These are phyloP conservation scores for Gnatocerus cornutus DNA, from an alignment of 2,888 invertebrate genomes.

Conservation along the genomic window DNA sequence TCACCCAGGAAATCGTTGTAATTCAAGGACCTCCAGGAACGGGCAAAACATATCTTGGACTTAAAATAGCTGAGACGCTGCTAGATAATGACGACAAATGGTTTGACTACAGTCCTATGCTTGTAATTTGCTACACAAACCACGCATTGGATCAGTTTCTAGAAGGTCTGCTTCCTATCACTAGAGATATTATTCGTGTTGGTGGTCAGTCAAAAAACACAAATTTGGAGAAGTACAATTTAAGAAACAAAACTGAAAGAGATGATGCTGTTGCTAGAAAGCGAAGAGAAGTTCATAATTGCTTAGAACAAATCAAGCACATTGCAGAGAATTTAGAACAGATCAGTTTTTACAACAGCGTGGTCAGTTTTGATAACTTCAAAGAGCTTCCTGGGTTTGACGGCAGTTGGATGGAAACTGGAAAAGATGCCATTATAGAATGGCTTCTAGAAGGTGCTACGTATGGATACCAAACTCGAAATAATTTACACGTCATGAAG, in stretches of 20 bases:
- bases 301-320: conserved; percentile 37
- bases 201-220: conserved; percentile 81
- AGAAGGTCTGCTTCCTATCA: conserved; percentile 77
- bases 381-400: conserved; percentile 53
- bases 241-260: conserved; percentile 16
- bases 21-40: conserved; percentile 94
- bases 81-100: conserved; percentile 74
- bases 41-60: conserved; percentile 87
- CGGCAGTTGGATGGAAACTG: conserved; percentile 68
- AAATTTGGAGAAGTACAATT: conserved; percentile 73
- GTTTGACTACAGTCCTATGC: conserved; percentile 75
- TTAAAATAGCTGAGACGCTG: conserved; percentile 81
- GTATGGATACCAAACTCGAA: conserved; percentile 7
- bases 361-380: conserved; percentile 59
- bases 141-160: conserved; percentile 91
- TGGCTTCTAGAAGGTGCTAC: conserved; percentile 57
- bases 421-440: conserved; percentile 51
- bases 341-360: conserved; percentile 66
- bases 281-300: conserved; percentile 42
- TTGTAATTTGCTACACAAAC: conserved; percentile 89
- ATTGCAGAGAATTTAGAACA: conserved; percentile 51
- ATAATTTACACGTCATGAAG: conserved; percentile 6
- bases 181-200: conserved; percentile 78
- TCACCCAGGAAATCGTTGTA: conserved; percentile 82
- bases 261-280: conserved; percentile 44